Evolutionary conservation across 2,113 vertebrate genomes (phyloP).

Genomic region (Scophthalmus maximus): DNA sequence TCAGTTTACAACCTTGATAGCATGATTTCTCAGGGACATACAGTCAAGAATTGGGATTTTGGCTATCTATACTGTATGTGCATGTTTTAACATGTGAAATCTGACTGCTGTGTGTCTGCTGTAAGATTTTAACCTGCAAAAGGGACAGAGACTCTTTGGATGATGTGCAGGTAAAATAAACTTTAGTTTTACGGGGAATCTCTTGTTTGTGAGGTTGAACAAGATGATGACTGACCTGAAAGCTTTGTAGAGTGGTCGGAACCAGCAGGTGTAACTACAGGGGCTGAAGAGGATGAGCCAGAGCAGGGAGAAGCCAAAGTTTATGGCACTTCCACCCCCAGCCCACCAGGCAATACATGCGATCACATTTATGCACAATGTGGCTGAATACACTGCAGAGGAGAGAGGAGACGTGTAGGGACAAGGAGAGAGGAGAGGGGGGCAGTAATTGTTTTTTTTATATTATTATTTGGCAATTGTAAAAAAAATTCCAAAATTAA

Average conservation of each 20-base stretch:
- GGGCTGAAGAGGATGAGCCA: conserved; percentile 94
- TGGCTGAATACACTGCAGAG: conserved; percentile 89
- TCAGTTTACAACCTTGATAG: neutral
- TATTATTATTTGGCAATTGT: too few relatives aligned
- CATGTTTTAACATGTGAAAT: neutral
- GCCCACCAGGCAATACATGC: conserved; percentile 96
- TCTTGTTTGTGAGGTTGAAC: neutral
- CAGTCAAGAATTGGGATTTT: too few relatives aligned
- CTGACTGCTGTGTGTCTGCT: neutral
- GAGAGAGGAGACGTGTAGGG: neutral
- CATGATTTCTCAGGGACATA: too few relatives aligned
- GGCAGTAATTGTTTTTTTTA: too few relatives aligned
- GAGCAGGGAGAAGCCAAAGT: conserved; percentile 91
- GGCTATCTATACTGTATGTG: too few relatives aligned
- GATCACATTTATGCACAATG: conserved; percentile 87
- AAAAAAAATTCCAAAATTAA: neutral
- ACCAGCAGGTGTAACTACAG: conserved; percentile 94
- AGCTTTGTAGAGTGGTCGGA: conserved; percentile 94
- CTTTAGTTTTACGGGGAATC: neutral
- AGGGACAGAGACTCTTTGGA: too few relatives aligned
- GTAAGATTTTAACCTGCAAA: neutral
- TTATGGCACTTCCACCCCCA: conserved; percentile 80
- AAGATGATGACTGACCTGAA: conserved; percentile 86
- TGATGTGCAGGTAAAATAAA: neutral
- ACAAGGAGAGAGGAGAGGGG: too few relatives aligned